Conservation (phyloP, 2,888 invertebrate genomes). For the Melanotus villosus region DNA sequence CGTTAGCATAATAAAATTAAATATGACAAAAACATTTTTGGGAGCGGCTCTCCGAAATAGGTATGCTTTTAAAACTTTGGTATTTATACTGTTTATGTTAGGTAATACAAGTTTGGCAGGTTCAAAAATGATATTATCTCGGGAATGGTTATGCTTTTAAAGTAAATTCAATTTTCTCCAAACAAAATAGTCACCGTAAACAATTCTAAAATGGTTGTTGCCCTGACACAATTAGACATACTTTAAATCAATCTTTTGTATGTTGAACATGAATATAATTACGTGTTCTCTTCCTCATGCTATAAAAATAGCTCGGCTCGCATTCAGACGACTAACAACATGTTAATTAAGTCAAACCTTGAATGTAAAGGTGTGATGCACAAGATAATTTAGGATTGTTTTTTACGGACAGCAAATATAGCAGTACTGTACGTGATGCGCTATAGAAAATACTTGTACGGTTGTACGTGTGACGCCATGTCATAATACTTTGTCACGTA, state of each 20-base stretch:
- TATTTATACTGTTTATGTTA: no score
- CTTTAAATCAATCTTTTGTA: neutral
- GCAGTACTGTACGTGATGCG: constrained; percentile 1
- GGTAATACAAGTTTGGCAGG: no score
- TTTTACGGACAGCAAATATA: constrained; percentile 18
- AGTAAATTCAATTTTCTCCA: no score
- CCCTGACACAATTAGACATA: neutral
- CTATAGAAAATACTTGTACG: neutral
- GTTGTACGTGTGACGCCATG: neutral
- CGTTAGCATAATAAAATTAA: no score
- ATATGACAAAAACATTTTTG: no score
- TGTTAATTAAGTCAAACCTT: constrained; percentile 13
- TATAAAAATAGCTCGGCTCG: neutral
- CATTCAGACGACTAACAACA: constrained; percentile 1
- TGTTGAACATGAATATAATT: neutral
- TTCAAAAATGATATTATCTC: no score
- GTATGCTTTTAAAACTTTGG: no score
- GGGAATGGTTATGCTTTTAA: no score
- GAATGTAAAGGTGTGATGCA: constrained; percentile 29
- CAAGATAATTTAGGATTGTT: constrained; percentile 21
- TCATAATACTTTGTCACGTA: neutral
- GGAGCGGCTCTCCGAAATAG: no score
- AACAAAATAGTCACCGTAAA: no score
- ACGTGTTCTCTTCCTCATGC: neutral
- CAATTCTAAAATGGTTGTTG: no score